Percentiles rank a stretch among this genome's conserved stretches.
Conservation (phyloP, 2,113 vertebrate genomes). For the Semicossyphus pulcher region DNA sequence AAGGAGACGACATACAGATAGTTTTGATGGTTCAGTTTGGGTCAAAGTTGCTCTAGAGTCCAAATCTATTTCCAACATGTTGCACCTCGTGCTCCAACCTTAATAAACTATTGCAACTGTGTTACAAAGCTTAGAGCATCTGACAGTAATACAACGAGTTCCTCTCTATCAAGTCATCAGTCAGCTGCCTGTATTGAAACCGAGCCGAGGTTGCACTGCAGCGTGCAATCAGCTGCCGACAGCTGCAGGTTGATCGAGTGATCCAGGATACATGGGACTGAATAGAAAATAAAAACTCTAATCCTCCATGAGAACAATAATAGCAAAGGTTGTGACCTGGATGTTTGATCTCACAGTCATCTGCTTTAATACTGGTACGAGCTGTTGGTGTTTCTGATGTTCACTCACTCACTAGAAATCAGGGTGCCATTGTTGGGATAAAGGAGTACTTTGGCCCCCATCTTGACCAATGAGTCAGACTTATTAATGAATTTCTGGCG, state of each 20-base stretch:
- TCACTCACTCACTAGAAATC: not conserved
- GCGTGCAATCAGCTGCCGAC: conserved; percentile 58
- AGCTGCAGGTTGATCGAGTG: conserved; percentile 42
- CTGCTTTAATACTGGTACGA: not conserved
- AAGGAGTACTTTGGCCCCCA: no score
- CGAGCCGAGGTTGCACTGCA: conserved; percentile 58
- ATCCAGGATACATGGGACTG: conserved; percentile 22
- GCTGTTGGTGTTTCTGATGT: not conserved
- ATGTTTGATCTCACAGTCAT: conserved; percentile 3
- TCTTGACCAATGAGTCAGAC: no score
- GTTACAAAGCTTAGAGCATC: not conserved
- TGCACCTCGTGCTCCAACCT: no score
- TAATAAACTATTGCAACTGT: no score
- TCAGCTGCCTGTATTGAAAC: conserved; percentile 45
- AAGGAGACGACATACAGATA: no score
- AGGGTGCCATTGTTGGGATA: no score
- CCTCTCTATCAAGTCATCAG: not conserved
- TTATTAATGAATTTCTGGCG: no score
- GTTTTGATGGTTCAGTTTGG: no score
- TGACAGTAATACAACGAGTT: not conserved
- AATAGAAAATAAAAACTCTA: conserved; percentile 3
- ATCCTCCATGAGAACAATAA: conserved; percentile 14
- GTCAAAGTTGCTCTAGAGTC: no score
- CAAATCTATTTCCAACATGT: no score
- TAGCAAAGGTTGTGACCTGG: conserved; percentile 12